Evolutionary conservation across 2,888 invertebrate genomes (phyloP), one percentile per base, ranked within the genome.

Genomic region (Drosophila peninsularis): DNA sequence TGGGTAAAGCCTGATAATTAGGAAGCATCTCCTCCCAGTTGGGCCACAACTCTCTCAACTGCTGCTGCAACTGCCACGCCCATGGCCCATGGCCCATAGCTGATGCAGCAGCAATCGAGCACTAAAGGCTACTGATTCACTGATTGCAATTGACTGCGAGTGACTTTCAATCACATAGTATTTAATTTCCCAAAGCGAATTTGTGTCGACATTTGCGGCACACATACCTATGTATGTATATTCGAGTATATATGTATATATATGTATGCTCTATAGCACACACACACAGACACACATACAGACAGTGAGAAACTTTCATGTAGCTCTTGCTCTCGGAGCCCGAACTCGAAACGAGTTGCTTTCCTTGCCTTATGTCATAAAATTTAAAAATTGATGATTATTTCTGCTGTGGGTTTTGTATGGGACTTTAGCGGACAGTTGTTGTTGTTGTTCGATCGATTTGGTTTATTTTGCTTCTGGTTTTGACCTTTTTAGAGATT

Each of bases 111-210:
- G 54, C 54, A 52, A 53, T 30, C 30, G 49, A 39, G 54, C 36
- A 32, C 45, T 73, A 55, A 56, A 58, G 57, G 47, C 34, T 34
- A 21, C 54, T 69, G 65, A 32, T 75, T 63, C 66, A 63, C 61
- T 58, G 52, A 37, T 24, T 58, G 57, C 63, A 56, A 74, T 62
- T 71, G 55, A 52, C 58, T 75, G 62, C 70, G 62, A 68, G 52
- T 62, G 79, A 65, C 72, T 82, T 80, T 82, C 66, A 72, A 70
- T 76, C 83, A 76, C 80, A 83, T 63, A 62, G 66, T 73, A 68
- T 69, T 82, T 82, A 66, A 80, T 83, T 82, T 86, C 67, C 84
- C 68, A 86, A 72, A 68, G 83, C 71, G 79, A 73, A 82, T 82
- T 79, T 68, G 68, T 60, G 69, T 62, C 71, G 36, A 56, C 61